phyloP scores from a whole-genome alignment of 1,140 invertebrate species.

The Pseudomyrmex flavicornis region DNA sequence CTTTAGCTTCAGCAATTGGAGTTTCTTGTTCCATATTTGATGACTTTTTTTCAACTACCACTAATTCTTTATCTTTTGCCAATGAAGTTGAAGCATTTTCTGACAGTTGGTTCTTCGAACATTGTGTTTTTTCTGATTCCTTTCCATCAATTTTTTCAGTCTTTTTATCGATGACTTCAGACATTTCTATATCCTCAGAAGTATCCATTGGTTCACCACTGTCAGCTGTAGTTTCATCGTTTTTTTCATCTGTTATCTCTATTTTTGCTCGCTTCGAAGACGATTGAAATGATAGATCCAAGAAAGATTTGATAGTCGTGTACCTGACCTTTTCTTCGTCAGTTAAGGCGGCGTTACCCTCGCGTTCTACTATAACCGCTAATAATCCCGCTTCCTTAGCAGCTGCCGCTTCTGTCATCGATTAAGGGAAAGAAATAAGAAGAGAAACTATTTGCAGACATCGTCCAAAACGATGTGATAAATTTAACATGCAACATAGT shows the following conservation, averaged over 20 bases:
- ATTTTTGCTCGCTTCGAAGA: constrained; percentile 81
- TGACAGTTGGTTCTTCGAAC: constrained; percentile 35
- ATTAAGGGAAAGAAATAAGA: constrained; percentile 15
- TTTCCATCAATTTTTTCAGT: constrained; percentile 62
- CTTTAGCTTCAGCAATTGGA: constrained; percentile 8
- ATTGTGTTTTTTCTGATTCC: constrained; percentile 43
- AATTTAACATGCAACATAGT: constrained; percentile 7
- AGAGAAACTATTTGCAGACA: constrained; percentile 5
- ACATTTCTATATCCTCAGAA: constrained; percentile 76
- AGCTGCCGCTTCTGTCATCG: constrained; percentile 91
- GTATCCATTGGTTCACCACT: constrained; percentile 78
- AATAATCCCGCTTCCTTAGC: constrained; percentile 90
- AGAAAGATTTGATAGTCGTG: constrained; percentile 86
- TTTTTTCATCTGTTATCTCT: constrained; percentile 72
- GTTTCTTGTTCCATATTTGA: constrained; percentile 42
- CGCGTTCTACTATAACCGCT: constrained; percentile 89
- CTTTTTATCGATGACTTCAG: constrained; percentile 66
- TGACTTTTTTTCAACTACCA: constrained; percentile 48
- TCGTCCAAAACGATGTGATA: background rate
- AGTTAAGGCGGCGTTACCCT: constrained; percentile 90
- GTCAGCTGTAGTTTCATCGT: constrained; percentile 53
- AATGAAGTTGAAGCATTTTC: constrained; percentile 28
- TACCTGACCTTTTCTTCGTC: constrained; percentile 87
- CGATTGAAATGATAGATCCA: constrained; percentile 83
- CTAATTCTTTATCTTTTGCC: constrained; percentile 44